A percentile compares a stretch with the other conserved stretches of the same genome.
phyloP scores from a whole-genome alignment of 92 coral and sea anemone genomes.

The Parazoanthus swiftii region DNA sequence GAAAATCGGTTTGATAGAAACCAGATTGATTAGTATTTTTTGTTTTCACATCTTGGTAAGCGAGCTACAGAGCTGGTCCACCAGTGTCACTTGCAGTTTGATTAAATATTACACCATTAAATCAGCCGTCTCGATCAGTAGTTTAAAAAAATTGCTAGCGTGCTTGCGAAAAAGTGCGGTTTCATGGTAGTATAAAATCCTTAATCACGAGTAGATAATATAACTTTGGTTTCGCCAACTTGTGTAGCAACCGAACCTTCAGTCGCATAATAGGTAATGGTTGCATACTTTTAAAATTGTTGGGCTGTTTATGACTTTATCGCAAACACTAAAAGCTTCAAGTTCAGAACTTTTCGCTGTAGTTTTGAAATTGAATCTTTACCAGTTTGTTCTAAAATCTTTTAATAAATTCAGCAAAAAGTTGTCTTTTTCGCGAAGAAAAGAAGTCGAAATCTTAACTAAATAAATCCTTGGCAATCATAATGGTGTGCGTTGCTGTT shows the following conservation, averaged over 20 bases:
- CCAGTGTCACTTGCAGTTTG: neutral
- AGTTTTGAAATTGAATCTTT: neutral
- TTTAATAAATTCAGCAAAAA: neutral
- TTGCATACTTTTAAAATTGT: constrained; percentile 28
- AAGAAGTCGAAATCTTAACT: neutral
- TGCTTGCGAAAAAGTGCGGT: neutral
- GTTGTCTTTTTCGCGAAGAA: neutral
- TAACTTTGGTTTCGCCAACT: constrained; percentile 10
- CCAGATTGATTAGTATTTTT: neutral
- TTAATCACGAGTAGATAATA: neutral
- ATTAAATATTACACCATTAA: neutral
- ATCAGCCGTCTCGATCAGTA: neutral
- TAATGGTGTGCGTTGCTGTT: neutral
- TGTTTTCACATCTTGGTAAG: neutral
- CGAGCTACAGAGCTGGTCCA: neutral
- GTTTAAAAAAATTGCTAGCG: neutral
- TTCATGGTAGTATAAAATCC: neutral
- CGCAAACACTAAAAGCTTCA: neutral
- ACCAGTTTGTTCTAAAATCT: neutral
- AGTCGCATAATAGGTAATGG: neutral
- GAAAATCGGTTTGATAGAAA: constrained; percentile 12
- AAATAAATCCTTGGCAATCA: neutral
- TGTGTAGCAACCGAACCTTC: constrained; percentile 8
- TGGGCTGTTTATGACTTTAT: constrained; percentile 23
- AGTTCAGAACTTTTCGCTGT: neutral